A percentile compares a stretch with the other conserved stretches of the same genome.
These are phyloP conservation scores for Stylophora pistillata DNA, from an alignment of 64 coral and sea anemone genomes.

Conservation along the genomic window DNA sequence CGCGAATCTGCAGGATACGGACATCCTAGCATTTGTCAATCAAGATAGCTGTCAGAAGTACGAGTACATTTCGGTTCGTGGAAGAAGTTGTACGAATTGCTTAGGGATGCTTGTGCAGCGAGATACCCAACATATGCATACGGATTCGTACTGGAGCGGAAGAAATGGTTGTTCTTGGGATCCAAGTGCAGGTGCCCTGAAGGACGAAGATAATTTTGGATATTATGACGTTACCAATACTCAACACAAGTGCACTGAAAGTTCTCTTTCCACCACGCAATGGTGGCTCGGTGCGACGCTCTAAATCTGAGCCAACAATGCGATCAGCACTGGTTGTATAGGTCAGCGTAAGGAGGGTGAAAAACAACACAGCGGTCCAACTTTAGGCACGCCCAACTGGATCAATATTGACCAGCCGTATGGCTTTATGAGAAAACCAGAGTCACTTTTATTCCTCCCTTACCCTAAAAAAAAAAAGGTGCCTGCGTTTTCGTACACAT, in stretches of 20 bases:
- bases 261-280: constrained; percentile 27
- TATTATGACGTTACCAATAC: not conserved
- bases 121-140: constrained; percentile 32
- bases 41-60: constrained; percentile 16
- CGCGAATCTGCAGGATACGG: not conserved
- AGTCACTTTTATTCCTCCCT: too few relatives aligned
- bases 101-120: not conserved
- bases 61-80: constrained; percentile 20
- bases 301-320: not conserved
- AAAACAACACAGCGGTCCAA: not conserved
- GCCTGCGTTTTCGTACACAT: too few relatives aligned
- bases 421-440: too few relatives aligned
- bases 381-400: not conserved
- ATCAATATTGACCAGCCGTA: too few relatives aligned
- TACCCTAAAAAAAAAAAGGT: too few relatives aligned
- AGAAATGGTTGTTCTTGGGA: constrained; percentile 6
- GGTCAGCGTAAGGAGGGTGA: not conserved
- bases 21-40: constrained; percentile 10
- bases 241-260: constrained; percentile 42
- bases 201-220: constrained; percentile 34
- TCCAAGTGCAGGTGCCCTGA: not conserved
- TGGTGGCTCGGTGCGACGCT: constrained; percentile 50
- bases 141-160: constrained; percentile 27
- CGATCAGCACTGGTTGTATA: not conserved
- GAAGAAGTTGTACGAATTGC: constrained; percentile 27